Conservation (phyloP, 2,888 invertebrate genomes). For the Tetragonisca angustula region DNA sequence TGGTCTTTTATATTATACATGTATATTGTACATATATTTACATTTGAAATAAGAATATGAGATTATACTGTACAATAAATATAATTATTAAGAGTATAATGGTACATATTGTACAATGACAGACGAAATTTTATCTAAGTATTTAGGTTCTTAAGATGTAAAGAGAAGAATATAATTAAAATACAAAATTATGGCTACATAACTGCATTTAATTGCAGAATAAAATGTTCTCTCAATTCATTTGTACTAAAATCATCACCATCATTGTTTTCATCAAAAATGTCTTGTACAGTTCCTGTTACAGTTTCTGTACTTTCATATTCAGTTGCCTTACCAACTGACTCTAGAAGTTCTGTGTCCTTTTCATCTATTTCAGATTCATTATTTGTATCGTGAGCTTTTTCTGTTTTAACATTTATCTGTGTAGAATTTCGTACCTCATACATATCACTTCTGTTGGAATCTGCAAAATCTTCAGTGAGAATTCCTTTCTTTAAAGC, state of each 20-base stretch:
- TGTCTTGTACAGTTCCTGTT: constrained; percentile 81
- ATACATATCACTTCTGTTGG: constrained; percentile 36
- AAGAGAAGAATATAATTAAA: constrained; percentile 40
- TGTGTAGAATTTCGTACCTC: constrained; percentile 12
- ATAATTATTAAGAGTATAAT: constrained; percentile 49
- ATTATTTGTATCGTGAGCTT: constrained; percentile 16
- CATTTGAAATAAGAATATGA: constrained; percentile 42
- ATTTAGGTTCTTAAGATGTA: constrained; percentile 47
- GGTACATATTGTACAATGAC: constrained; percentile 58
- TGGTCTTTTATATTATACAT: constrained; percentile 51
- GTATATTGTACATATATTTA: constrained; percentile 68
- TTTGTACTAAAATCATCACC: constrained; percentile 75
- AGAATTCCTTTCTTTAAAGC: constrained; percentile 60
- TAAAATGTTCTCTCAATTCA: constrained; percentile 75
- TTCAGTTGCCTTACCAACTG: constrained; percentile 25
- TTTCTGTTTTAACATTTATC: constrained; percentile 19
- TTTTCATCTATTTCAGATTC: constrained; percentile 35
- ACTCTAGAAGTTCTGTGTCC: constrained; percentile 16
- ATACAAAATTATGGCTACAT: constrained; percentile 63
- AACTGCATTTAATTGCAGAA: constrained; percentile 66
- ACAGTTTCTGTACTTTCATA: constrained; percentile 67
- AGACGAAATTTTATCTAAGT: constrained; percentile 29
- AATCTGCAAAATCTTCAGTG: constrained; percentile 44
- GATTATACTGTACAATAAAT: constrained; percentile 63
- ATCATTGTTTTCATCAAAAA: constrained; percentile 80